A percentile compares a stretch with the other conserved stretches of the same genome.
phyloP scores from a whole-genome alignment of 2,113 vertebrate species.

The Aldabrachelys gigantea region DNA sequence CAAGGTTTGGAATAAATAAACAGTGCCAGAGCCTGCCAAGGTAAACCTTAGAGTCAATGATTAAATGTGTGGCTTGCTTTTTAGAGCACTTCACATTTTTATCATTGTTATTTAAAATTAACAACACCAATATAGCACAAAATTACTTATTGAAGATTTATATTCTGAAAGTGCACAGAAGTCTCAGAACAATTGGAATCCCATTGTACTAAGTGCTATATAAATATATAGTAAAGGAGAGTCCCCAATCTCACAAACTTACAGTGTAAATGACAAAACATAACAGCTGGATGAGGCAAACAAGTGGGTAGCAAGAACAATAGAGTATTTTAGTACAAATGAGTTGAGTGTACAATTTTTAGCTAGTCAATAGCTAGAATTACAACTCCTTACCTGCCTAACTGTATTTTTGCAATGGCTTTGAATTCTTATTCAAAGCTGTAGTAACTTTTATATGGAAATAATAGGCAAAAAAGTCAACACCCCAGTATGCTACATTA shows the following conservation, averaged over 20 bases:
- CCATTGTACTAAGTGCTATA: not conserved
- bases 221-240: not conserved
- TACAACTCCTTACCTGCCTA: not conserved
- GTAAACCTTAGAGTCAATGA: not conserved
- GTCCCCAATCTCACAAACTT: not conserved
- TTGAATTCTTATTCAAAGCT: slow-evolving; percentile 9
- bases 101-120: not conserved
- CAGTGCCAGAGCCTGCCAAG: not conserved
- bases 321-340: not conserved
- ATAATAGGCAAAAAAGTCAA: not conserved
- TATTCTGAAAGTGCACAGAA: not conserved
- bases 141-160: not conserved
- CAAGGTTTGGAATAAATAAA: not conserved
- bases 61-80: not conserved
- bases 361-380: slow-evolving; percentile 21
- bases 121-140: not conserved
- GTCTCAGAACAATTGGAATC: not conserved
- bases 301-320: slow-evolving; percentile 4
- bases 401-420: not conserved
- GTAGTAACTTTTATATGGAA: slow-evolving; percentile 2
- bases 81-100: not conserved
- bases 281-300: not conserved
- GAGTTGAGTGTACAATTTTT: slow-evolving; percentile 2
- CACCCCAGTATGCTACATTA: not conserved
- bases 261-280: not conserved